Base-by-base conservation (phyloP, 1,140 invertebrate species). In the Gyrodactylus bullatarudis region DNA sequence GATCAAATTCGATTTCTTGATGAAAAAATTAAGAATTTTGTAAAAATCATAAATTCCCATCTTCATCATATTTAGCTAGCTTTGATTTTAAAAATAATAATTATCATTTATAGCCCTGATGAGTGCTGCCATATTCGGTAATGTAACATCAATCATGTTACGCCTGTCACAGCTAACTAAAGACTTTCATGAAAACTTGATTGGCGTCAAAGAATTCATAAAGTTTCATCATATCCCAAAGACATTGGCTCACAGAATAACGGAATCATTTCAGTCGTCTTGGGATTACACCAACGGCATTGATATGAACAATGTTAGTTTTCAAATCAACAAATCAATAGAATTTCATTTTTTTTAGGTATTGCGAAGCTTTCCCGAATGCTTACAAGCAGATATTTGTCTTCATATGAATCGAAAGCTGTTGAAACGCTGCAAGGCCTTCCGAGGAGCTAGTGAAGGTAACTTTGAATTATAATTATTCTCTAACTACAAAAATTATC, bases 251-350 rank as follows among this genome's bases (percentile, higher is more conserved):
- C 91, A 94, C 82, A 84, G 92, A 75, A 82, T 98, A 75, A 91
- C 97, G 80, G 93, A 98, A 79, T 97, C 96, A 80, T 97, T 97
- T 79, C 92, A 97, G 81, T 92, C 97, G 79, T 89, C 91, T 0
- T 97, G 93, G 92, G 89, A 89, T 1, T 97, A 96, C 79, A 97
- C 93, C 20, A 97, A 98, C 79, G 93, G 93, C 34, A 96, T 97
- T 75, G 91, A 97, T 79, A 95, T 94, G 86, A 94, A 92, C 79
- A 90, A 88, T 77, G 88, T 80, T 77, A 68, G 68, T 69, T 21
- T 2, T 24, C 1, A 26, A 21, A 21, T 22, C n/a, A n/a, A n/a
- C n/a, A n/a, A n/a, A n/a, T n/a, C n/a, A n/a, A n/a, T n/a, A n/a
- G n/a, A n/a, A n/a, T n/a, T n/a, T n/a, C n/a, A n/a, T n/a, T n/a